Evolutionary conservation across 2,113 vertebrate genomes (phyloP).

Genomic region (Chloropsis hardwickii): DNA sequence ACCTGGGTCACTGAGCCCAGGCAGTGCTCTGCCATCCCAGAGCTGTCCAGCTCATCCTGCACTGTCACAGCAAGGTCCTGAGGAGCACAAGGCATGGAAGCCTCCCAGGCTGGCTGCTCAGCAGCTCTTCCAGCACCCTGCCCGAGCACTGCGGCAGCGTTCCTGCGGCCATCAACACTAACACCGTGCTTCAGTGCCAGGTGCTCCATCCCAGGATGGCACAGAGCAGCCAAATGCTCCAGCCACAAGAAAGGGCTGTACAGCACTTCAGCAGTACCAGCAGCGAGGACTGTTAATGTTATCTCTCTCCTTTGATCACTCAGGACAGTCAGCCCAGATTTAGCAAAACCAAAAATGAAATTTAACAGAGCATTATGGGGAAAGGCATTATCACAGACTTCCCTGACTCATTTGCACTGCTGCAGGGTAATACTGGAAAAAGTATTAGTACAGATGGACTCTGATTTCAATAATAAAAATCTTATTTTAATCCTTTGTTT

Average conservation of each 20-base stretch:
- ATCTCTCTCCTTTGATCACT: neutral
- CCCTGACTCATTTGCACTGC: fast-evolving
- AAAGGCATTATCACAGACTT: neutral
- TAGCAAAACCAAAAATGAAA: neutral
- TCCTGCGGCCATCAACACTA: neutral
- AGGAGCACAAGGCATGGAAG: fast-evolving
- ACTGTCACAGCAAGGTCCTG: neutral
- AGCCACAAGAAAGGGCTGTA: neutral
- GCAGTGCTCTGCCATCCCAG: fast-evolving
- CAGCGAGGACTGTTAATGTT: neutral
- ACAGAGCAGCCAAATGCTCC: neutral
- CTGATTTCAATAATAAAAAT: neutral
- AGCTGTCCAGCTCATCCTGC: neutral
- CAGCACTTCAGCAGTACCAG: neutral
- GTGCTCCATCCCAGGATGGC: neutral
- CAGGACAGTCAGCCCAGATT: neutral
- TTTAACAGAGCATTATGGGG: neutral
- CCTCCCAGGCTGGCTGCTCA: neutral
- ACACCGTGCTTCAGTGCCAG: neutral
- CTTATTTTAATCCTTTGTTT: neutral
- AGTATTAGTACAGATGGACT: neutral
- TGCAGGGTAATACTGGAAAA: neutral
- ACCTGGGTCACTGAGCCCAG: fast-evolving
- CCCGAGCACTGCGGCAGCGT: fast-evolving
- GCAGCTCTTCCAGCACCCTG: neutral